Conservation (phyloP, 1,140 invertebrate genomes). For the Heterodera schachtii region DNA sequence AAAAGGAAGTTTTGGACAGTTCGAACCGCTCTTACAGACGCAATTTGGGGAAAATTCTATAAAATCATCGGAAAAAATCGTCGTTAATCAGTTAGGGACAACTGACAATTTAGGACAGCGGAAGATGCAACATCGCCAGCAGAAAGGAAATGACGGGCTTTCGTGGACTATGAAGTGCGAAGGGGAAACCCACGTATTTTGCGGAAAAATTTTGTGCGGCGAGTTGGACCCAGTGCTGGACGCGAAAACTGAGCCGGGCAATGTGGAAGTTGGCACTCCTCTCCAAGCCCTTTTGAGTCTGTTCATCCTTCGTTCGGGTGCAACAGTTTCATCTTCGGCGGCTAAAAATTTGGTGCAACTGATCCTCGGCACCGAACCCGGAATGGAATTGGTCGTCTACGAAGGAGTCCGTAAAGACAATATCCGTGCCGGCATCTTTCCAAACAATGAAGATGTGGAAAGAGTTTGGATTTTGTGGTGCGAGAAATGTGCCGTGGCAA, state of each 20-base stretch:
- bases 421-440: not conserved
- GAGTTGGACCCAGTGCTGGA: not conserved
- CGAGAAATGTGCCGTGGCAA: conserved; percentile 6
- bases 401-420: not conserved
- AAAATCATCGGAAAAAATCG: not conserved
- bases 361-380: not conserved
- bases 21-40: too few species aligned
- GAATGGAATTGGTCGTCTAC: conserved; percentile 3
- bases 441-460: not conserved
- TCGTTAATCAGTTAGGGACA: not conserved
- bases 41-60: not conserved
- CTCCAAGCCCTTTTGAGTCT: not conserved
- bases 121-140: not conserved
- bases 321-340: not conserved
- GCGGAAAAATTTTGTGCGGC: not conserved
- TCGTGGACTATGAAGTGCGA: not conserved
- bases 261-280: not conserved
- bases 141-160: not conserved
- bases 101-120: not conserved
- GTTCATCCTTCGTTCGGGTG: not conserved
- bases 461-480: not conserved
- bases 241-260: not conserved
- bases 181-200: not conserved
- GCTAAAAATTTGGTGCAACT: not conserved
- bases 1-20: too few species aligned